phyloP scores from a whole-genome alignment of 2,888 invertebrate genomes.

The Acleris cristana region DNA sequence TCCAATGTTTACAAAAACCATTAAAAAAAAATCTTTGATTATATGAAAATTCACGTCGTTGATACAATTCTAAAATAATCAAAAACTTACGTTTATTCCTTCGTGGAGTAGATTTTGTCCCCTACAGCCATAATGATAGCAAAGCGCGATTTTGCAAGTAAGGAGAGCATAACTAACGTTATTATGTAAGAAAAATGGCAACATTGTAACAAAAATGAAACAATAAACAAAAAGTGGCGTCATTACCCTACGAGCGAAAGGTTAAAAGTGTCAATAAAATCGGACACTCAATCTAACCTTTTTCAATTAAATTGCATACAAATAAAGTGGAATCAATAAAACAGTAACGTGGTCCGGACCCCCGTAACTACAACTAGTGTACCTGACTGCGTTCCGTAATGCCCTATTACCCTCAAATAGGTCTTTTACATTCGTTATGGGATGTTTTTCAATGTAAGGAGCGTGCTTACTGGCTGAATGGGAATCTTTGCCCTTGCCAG shows the following conservation, averaged over 20 bases:
- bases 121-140: too few relatives aligned
- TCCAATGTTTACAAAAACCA: too few relatives aligned
- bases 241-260: background rate
- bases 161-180: too few relatives aligned
- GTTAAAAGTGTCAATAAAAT: background rate
- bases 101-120: too few relatives aligned
- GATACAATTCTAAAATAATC: too few relatives aligned
- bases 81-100: too few relatives aligned
- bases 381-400: constrained; percentile 29
- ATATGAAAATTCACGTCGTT: too few relatives aligned
- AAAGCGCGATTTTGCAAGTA: too few relatives aligned
- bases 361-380: constrained; percentile 24
- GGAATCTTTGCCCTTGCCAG: background rate
- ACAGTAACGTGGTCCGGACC: constrained; percentile 9
- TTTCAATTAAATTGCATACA: constrained; percentile 8
- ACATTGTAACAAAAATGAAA: too few relatives aligned
- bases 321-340: constrained; percentile 26
- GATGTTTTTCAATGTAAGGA: constrained; percentile 33
- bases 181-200: too few relatives aligned
- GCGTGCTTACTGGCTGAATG: constrained; percentile 26
- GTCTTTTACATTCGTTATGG: constrained; percentile 33
- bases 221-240: too few relatives aligned
- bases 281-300: background rate
- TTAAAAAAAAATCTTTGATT: too few relatives aligned
- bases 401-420: constrained; percentile 31